These are phyloP conservation scores for Yponomeuta cagnagella DNA, from an alignment of 2,888 invertebrate genomes.

Conservation along the genomic window DNA sequence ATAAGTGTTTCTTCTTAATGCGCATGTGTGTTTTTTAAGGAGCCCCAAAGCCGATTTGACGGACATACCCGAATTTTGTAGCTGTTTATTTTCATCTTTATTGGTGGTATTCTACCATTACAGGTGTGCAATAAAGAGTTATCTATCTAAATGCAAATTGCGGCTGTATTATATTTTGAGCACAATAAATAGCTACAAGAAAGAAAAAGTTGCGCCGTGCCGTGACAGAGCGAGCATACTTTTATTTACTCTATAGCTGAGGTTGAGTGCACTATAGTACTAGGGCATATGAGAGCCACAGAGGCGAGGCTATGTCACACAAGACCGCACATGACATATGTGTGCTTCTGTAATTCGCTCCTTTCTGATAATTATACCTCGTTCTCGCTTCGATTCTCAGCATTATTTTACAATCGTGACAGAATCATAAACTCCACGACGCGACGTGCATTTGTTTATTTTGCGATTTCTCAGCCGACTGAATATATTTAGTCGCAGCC, in stretches of 20 bases:
- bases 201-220: neutral
- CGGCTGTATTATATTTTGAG: no score
- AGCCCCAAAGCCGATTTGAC: neutral
- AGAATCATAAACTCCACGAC: neutral
- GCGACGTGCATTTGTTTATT: neutral
- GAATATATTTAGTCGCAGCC: neutral
- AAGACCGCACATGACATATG: no score
- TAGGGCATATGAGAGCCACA: neutral
- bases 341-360: neutral
- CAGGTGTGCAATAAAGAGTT: no score
- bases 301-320: no score
- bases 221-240: neutral
- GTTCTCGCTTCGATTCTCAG: neutral
- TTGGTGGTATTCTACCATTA: neutral
- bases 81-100: conserved; percentile 29
- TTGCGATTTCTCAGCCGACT: neutral
- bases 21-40: conserved; percentile 42
- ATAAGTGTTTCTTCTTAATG: conserved; percentile 40
- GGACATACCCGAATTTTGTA: conserved; percentile 30
- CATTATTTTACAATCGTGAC: neutral
- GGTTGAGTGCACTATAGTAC: neutral
- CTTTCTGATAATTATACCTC: neutral
- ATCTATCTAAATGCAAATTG: no score
- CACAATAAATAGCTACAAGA: neutral
- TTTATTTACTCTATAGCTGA: neutral